A percentile compares a stretch with the other conserved stretches of the same genome.
Evolutionary conservation across 2,113 vertebrate species (phyloP).

Genomic region (Malurus alboscapulatus): DNA sequence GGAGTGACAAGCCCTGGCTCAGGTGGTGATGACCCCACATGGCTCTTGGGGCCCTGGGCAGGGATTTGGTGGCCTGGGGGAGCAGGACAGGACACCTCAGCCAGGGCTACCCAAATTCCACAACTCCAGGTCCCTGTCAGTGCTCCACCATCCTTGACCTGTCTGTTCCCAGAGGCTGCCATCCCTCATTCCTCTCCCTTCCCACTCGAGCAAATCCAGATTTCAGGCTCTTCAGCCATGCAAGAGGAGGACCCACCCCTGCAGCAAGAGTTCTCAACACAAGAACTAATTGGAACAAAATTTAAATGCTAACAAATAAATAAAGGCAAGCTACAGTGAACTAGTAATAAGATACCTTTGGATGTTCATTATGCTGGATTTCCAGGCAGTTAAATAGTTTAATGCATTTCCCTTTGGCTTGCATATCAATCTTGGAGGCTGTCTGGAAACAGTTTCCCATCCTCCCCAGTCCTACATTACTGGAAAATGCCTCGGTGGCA

Average conservation of each 20-base stretch:
- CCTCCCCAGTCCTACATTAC: background rate
- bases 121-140: fast-evolving
- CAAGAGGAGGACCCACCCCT: background rate
- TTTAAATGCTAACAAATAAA: constrained; percentile 58
- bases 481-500: constrained; percentile 50
- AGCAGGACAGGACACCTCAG: background rate
- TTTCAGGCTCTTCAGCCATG: background rate
- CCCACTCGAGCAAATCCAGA: background rate
- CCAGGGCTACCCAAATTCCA: background rate
- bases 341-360: constrained; percentile 59
- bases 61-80: background rate
- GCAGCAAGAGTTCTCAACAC: background rate
- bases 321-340: constrained; percentile 60
- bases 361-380: constrained; percentile 57
- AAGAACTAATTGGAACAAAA: constrained; percentile 28
- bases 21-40: background rate
- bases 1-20: background rate
- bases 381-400: constrained; percentile 65
- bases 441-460: background rate
- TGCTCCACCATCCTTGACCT: fast-evolving
- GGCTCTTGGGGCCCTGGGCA: background rate
- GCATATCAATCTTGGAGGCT: constrained; percentile 41
- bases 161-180: background rate
- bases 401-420: constrained; percentile 56
- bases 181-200: background rate